Evolutionary conservation across 2,888 invertebrate species (phyloP).

Genomic region (Terebella lapidaria): DNA sequence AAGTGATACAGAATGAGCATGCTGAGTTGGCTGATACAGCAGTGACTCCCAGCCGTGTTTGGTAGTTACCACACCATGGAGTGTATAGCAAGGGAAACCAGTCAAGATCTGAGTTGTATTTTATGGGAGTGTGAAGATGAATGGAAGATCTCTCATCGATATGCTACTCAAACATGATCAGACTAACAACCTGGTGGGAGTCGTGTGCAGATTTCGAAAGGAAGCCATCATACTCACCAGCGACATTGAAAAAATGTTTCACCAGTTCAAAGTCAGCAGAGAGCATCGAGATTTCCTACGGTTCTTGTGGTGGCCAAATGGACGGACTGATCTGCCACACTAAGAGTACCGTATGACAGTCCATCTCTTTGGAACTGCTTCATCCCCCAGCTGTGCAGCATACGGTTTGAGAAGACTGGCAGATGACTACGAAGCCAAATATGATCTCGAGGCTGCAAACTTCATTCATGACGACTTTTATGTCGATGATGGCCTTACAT

Average conservation of each 20-base stretch:
- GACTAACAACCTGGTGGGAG: too few relatives aligned
- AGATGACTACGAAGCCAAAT: background rate
- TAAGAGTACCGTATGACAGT: constrained; percentile 3
- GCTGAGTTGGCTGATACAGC: background rate
- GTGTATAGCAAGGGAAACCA: constrained; percentile 6
- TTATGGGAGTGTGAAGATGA: constrained; percentile 5
- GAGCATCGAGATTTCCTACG: too few relatives aligned
- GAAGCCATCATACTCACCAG: too few relatives aligned
- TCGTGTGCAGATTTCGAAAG: too few relatives aligned
- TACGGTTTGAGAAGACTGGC: constrained; percentile 7
- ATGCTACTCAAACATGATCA: background rate
- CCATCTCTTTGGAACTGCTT: too few relatives aligned
- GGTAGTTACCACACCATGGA: constrained; percentile 11
- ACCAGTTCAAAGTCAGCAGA: too few relatives aligned
- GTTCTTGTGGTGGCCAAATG: background rate
- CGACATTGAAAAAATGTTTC: too few relatives aligned
- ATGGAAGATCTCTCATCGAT: constrained; percentile 1
- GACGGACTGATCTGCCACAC: background rate
- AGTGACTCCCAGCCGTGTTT: too few relatives aligned
- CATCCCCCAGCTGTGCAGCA: constrained; percentile 8
- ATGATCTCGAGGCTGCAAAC: constrained; percentile 9
- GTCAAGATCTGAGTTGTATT: constrained; percentile 8
- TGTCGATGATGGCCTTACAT: constrained; percentile 22
- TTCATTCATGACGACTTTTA: constrained; percentile 19
- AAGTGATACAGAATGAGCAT: constrained; percentile 1